Evolutionary conservation across 1,140 invertebrate species (phyloP).

Genomic region (Drosophila nigrodunni): DNA sequence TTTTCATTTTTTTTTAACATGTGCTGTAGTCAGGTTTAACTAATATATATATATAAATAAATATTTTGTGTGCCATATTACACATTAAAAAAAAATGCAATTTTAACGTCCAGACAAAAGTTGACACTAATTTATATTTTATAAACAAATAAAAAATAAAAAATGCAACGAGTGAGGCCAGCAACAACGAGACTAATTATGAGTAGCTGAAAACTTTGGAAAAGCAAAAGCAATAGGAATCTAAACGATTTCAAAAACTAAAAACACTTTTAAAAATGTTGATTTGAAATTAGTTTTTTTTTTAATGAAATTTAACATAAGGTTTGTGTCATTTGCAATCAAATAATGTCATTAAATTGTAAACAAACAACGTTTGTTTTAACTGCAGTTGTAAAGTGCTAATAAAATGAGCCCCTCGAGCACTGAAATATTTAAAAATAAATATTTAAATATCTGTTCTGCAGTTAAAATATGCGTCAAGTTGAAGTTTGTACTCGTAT

Average conservation of each 20-base stretch:
- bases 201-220: conserved; percentile 17
- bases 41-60: conserved; percentile 46
- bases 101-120: conserved; percentile 46
- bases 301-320: not conserved
- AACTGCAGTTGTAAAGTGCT: conserved; percentile 38
- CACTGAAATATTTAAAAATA: conserved; percentile 11
- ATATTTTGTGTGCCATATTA: conserved; percentile 76
- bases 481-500: conserved; percentile 36
- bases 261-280: conserved; percentile 2
- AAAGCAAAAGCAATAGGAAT: conserved; percentile 41
- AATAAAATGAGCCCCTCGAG: conserved; percentile 34
- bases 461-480: conserved; percentile 44
- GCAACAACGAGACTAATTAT: conserved; percentile 51
- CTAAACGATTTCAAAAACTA: conserved; percentile 14
- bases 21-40: conserved; percentile 78
- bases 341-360: conserved; percentile 23
- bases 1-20: conserved; percentile 65
- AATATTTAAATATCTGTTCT: conserved; percentile 6
- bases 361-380: conserved; percentile 45
- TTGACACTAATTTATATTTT: not conserved
- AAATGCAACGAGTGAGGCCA: conserved; percentile 50
- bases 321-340: conserved; percentile 31
- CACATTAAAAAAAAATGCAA: conserved; percentile 38
- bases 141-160: conserved; percentile 8
- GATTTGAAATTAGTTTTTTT: conserved; percentile 9